phyloP scores from a whole-genome alignment of 2,113 vertebrate genomes.

The Dipodomys ordii region DNA sequence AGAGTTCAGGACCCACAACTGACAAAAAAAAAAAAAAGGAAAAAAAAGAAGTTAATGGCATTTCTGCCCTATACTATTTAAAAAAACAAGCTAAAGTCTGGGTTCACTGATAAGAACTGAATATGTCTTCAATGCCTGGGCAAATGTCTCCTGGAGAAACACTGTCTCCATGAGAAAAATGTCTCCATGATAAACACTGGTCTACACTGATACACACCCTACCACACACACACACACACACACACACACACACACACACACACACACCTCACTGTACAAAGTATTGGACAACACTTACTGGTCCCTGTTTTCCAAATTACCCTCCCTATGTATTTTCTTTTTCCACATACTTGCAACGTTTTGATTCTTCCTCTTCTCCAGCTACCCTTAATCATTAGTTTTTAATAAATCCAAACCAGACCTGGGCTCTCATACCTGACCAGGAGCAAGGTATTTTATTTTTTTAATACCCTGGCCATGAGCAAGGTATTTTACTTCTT shows the following conservation, averaged over 20 bases:
- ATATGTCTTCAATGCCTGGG: constrained; percentile 2
- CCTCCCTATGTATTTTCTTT: neutral
- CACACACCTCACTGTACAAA: neutral
- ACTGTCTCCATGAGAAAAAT: too few relatives aligned
- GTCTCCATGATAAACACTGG: neutral
- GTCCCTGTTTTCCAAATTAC: neutral
- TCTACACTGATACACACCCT: neutral
- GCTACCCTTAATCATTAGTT: neutral
- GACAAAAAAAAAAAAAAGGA: too few relatives aligned
- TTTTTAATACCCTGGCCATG: neutral
- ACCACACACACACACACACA: too few relatives aligned
- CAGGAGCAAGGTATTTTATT: neutral
- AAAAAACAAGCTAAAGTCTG: too few relatives aligned
- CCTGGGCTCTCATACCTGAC: neutral
- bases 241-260: neutral
- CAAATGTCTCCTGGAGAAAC: neutral
- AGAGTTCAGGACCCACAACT: too few relatives aligned
- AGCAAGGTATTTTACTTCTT: neutral
- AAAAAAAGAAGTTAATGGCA: too few relatives aligned
- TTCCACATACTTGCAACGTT: neutral
- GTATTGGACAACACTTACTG: neutral
- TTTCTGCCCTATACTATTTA: too few relatives aligned
- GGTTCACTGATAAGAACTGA: neutral
- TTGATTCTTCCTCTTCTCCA: neutral
- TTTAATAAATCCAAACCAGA: neutral